phyloP scores from a whole-genome alignment of 2,797 vertebrate species.

The Synanceia verrucosa region DNA sequence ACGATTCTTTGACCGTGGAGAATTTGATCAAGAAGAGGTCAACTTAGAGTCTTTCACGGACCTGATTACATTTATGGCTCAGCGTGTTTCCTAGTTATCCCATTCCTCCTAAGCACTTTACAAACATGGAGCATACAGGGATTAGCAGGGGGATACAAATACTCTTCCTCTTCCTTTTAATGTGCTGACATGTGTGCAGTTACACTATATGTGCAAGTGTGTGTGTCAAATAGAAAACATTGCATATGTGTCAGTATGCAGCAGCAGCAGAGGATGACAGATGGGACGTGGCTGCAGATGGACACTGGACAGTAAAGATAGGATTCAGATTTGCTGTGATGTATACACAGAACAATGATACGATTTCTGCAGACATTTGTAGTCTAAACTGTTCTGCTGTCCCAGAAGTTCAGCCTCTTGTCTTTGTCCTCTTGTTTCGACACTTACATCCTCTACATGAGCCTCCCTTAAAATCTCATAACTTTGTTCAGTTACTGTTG shows the following conservation, averaged over 20 bases:
- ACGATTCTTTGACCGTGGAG: neutral
- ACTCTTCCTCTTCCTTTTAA: slow-evolving; percentile 9
- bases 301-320: neutral
- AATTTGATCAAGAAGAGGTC: slow-evolving; percentile 4
- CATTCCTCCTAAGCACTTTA: slow-evolving; percentile 2
- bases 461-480: slow-evolving; percentile 1
- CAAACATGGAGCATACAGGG: slow-evolving; percentile 4
- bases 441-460: slow-evolving; percentile 24
- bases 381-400: neutral
- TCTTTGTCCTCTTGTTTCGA: neutral
- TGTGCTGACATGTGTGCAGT: neutral
- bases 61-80: slow-evolving; percentile 22
- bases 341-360: slow-evolving; percentile 1
- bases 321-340: neutral
- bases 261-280: neutral
- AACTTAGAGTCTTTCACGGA: neutral
- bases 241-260: neutral
- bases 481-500: neutral
- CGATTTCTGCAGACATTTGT: slow-evolving; percentile 15
- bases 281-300: slow-evolving; percentile 4
- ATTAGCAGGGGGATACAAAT: slow-evolving; percentile 7
- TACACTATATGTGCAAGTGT: neutral
- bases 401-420: neutral
- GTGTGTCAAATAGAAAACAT: slow-evolving; percentile 6
- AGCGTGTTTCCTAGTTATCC: slow-evolving; percentile 19